phyloP scores from a whole-genome alignment of 2,888 invertebrate genomes.

The Catocala fraxini region DNA sequence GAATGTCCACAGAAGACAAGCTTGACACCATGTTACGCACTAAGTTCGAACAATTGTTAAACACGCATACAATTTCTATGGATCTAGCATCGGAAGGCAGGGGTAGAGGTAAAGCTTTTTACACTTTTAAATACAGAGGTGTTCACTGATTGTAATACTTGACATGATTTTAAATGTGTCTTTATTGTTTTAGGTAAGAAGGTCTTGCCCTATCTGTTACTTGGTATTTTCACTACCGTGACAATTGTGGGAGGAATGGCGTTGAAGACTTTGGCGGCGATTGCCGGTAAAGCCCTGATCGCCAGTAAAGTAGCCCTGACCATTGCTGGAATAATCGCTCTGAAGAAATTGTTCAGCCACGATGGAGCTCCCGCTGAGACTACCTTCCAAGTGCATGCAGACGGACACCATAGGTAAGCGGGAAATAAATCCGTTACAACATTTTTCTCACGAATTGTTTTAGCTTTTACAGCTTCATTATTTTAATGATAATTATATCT shows the following conservation, averaged over 20 bases:
- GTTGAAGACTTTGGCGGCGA: conserved; percentile 90
- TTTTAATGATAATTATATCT: neutral
- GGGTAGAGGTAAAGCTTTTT: conserved; percentile 75
- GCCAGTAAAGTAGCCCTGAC: conserved; percentile 92
- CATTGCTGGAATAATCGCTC: conserved; percentile 90
- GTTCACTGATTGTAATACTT: no score
- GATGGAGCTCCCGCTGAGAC: conserved; percentile 89
- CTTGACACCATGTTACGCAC: conserved; percentile 82
- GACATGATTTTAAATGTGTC: neutral
- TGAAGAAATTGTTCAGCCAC: conserved; percentile 91
- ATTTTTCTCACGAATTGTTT: neutral
- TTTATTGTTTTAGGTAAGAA: conserved; percentile 79
- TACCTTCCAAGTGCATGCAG: conserved; percentile 90
- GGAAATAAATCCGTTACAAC: neutral
- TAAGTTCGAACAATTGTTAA: conserved; percentile 88
- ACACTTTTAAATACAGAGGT: neutral
- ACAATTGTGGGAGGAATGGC: conserved; percentile 91
- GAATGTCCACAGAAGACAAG: conserved; percentile 87
- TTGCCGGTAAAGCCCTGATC: conserved; percentile 91
- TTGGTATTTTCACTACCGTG: conserved; percentile 89
- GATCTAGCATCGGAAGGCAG: conserved; percentile 87
- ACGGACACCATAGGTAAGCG: conserved; percentile 89
- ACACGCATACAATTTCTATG: conserved; percentile 89
- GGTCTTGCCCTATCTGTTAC: conserved; percentile 87
- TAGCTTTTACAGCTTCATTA: conserved; percentile 23